Evolutionary conservation across 2,888 invertebrate species (phyloP).

Genomic region (Tinea trinotella): DNA sequence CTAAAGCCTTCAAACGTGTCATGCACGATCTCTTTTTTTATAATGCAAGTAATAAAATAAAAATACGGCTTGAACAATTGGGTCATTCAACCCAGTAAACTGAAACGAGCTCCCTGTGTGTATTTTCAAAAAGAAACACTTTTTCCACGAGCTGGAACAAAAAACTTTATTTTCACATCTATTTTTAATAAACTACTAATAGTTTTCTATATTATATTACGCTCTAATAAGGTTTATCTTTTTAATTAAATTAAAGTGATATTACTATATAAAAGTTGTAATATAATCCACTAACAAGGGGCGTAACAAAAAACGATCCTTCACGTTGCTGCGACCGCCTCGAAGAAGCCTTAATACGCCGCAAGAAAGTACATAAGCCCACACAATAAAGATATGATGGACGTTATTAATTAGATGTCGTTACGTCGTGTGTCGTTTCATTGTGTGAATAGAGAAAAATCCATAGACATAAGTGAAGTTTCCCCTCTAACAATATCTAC

Average conservation of each 20-base stretch:
- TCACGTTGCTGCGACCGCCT: background rate
- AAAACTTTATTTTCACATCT: background rate
- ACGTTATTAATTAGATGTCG: constrained; percentile 70
- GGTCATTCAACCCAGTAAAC: constrained; percentile 11
- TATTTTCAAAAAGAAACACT: background rate
- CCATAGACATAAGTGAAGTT: constrained; percentile 39
- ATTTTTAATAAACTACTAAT: background rate
- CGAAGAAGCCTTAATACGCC: constrained; percentile 21
- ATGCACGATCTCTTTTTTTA: background rate
- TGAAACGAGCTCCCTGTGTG: constrained; percentile 5
- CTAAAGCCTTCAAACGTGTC: background rate
- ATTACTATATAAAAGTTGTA: no score
- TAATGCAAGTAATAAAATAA: constrained; percentile 8
- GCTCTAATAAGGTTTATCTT: no score
- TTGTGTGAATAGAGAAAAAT: constrained; percentile 55
- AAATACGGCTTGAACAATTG: constrained; percentile 1
- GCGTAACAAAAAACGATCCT: background rate
- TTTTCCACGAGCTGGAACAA: background rate
- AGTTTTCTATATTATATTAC: background rate
- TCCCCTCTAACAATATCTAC: constrained; percentile 29
- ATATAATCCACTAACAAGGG: background rate
- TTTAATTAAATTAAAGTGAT: no score
- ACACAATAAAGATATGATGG: constrained; percentile 68
- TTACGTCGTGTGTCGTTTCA: constrained; percentile 66
- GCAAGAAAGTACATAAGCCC: constrained; percentile 39